Percentiles rank a stretch among this genome's conserved stretches.
Evolutionary conservation across 53 echinoderm and acorn worm species (phyloP).

Genomic region (Apostichopus leukothele): DNA sequence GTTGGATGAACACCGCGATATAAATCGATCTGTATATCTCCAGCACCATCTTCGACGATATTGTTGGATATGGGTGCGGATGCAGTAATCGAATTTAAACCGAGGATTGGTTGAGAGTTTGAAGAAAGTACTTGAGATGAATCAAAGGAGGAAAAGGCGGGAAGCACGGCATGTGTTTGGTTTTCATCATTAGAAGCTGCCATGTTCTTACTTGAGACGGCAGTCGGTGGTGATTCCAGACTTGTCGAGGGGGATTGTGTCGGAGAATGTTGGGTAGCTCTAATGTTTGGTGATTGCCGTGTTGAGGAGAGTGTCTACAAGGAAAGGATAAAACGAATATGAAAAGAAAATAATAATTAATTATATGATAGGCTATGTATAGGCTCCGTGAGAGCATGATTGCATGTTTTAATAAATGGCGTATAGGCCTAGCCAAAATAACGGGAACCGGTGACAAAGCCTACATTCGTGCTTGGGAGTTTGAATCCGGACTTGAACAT

Average conservation of each 20-base stretch:
- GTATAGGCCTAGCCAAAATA: no score
- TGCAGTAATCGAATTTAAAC: background rate
- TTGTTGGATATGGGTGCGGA: background rate
- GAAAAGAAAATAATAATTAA: no score
- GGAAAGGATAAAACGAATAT: background rate
- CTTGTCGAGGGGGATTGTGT: conserved; percentile 25
- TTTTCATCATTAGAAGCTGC: background rate
- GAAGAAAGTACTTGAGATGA: conserved; percentile 1
- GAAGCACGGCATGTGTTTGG: background rate
- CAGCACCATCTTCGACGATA: background rate
- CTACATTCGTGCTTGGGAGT: no score
- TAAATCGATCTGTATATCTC: background rate
- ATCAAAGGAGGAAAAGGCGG: conserved; percentile 15
- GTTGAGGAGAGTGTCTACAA: background rate
- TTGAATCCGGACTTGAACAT: no score
- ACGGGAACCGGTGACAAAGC: no score
- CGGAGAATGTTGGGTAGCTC: conserved; percentile 13
- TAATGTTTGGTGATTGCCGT: background rate
- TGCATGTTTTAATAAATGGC: no score
- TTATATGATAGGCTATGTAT: no score
- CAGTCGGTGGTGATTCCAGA: conserved; percentile 24
- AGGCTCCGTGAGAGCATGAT: no score
- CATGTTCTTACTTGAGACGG: background rate
- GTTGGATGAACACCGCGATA: conserved; percentile 23
- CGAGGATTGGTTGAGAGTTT: background rate